phyloP scores from a whole-genome alignment of 2,113 vertebrate genomes.

The Thunnus thynnus region DNA sequence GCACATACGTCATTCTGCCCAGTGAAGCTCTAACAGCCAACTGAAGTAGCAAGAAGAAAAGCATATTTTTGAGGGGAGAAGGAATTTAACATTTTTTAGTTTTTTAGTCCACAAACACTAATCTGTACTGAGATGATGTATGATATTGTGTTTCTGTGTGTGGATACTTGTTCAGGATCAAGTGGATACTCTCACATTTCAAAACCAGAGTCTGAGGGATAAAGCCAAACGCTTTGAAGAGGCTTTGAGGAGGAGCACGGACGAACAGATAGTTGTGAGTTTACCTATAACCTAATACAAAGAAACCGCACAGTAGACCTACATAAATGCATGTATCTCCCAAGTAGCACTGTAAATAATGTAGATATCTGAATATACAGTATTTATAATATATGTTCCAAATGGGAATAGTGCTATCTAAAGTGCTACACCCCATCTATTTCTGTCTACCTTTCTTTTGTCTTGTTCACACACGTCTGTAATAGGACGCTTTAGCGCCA shows the following conservation, averaged over 20 bases:
- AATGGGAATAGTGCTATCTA: not conserved
- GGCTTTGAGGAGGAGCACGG: slow-evolving; percentile 92
- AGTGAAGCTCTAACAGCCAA: too few relatives aligned
- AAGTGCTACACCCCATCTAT: not conserved
- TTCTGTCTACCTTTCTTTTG: not conserved
- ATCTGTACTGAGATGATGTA: not conserved
- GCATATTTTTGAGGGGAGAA: too few relatives aligned
- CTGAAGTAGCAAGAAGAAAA: too few relatives aligned
- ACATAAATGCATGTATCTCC: not conserved
- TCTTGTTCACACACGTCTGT: not conserved
- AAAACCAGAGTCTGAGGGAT: slow-evolving; percentile 92
- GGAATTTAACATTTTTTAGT: not conserved
- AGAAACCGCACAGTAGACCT: too few relatives aligned
- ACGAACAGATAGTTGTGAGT: slow-evolving; percentile 94
- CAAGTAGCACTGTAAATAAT: too few relatives aligned
- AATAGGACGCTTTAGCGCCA: slow-evolving; percentile 90
- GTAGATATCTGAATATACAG: too few relatives aligned
- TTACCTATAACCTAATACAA: not conserved
- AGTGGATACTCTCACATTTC: slow-evolving; percentile 95
- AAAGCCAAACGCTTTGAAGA: slow-evolving; percentile 96
- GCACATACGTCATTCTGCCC: too few relatives aligned
- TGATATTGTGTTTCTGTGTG: not conserved
- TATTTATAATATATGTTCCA: not conserved
- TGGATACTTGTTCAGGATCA: slow-evolving; percentile 88
- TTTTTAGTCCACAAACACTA: not conserved